Conservation (phyloP, 2,888 invertebrate genomes). For the Patella pellucida region DNA sequence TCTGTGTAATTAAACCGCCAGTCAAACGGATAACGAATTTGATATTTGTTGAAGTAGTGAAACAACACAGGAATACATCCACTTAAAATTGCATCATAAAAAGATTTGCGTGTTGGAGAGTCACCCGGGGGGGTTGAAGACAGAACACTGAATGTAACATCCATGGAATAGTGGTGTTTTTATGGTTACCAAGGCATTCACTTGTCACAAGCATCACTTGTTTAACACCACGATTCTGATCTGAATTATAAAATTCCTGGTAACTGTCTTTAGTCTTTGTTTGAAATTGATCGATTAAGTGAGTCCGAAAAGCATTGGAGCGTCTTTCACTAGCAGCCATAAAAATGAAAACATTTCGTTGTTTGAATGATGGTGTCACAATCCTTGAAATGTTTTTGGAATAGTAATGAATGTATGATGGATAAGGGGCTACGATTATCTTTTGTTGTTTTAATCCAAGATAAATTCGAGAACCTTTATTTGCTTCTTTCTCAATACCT, state of each 20-base stretch:
- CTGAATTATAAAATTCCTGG: slow-evolving; percentile 21
- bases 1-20: slow-evolving; percentile 27
- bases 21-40: slow-evolving; percentile 48
- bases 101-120: slow-evolving; percentile 62
- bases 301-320: slow-evolving; percentile 46
- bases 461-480: slow-evolving; percentile 18
- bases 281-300: slow-evolving; percentile 51
- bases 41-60: slow-evolving; percentile 23
- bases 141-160: slow-evolving; percentile 58
- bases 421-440: slow-evolving; percentile 56
- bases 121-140: slow-evolving; percentile 60
- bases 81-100: slow-evolving; percentile 57
- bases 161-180: slow-evolving; percentile 50
- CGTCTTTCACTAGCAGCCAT: slow-evolving; percentile 47
- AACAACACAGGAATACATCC: slow-evolving; percentile 62
- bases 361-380: slow-evolving; percentile 27
- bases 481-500: slow-evolving; percentile 51
- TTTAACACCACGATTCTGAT: background rate
- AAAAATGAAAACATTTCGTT: slow-evolving; percentile 49
- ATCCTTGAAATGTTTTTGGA: slow-evolving; percentile 13
- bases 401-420: slow-evolving; percentile 54
- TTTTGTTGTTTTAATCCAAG: slow-evolving; percentile 27
- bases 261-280: slow-evolving; percentile 32
- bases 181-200: slow-evolving; percentile 35
- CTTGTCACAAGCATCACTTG: slow-evolving; percentile 23